A percentile compares a stretch with the other conserved stretches of the same genome.
Conservation (phyloP, 2,113 vertebrate species). For the Arvicanthis niloticus region DNA sequence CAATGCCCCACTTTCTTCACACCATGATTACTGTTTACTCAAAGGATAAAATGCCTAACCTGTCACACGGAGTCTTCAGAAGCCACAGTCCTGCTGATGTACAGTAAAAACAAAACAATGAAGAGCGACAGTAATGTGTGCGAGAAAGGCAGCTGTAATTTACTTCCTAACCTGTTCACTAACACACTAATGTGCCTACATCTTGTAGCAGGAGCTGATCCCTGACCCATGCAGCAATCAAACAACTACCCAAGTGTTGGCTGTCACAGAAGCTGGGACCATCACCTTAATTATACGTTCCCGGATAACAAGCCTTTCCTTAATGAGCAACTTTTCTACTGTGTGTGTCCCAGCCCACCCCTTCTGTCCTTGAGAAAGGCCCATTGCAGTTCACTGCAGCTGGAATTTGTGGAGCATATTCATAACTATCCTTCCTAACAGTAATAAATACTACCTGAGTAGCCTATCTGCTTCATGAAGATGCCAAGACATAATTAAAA, state of each 20-base stretch:
- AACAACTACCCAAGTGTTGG: slow-evolving; percentile 84
- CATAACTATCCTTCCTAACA: slow-evolving; percentile 74
- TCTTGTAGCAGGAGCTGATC: slow-evolving; percentile 87
- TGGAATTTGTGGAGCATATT: slow-evolving; percentile 79
- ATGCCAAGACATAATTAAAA: slow-evolving; percentile 84
- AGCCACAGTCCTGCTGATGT: slow-evolving; percentile 87
- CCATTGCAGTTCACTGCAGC: slow-evolving; percentile 69
- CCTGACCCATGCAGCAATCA: slow-evolving; percentile 88
- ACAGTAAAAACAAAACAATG: slow-evolving; percentile 86
- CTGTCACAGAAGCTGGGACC: slow-evolving; percentile 85
- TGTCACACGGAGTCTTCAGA: slow-evolving; percentile 89
- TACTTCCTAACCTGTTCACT: slow-evolving; percentile 88
- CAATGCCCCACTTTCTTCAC: slow-evolving; percentile 89
- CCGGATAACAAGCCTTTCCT: slow-evolving; percentile 87
- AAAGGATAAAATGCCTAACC: slow-evolving; percentile 90
- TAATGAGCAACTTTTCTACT: slow-evolving; percentile 87
- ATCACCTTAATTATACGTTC: slow-evolving; percentile 88
- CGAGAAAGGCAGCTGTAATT: slow-evolving; percentile 87
- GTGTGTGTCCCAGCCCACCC: slow-evolving; percentile 78
- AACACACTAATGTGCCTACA: slow-evolving; percentile 87
- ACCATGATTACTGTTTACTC: slow-evolving; percentile 91
- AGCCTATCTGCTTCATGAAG: slow-evolving; percentile 80
- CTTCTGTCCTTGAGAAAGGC: slow-evolving; percentile 85
- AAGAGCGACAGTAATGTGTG: slow-evolving; percentile 79
- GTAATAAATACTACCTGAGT: slow-evolving; percentile 81